Percentiles rank a stretch among this genome's conserved stretches.
Conservation (phyloP, 2,113 vertebrate genomes). For the Okapia johnstoni region DNA sequence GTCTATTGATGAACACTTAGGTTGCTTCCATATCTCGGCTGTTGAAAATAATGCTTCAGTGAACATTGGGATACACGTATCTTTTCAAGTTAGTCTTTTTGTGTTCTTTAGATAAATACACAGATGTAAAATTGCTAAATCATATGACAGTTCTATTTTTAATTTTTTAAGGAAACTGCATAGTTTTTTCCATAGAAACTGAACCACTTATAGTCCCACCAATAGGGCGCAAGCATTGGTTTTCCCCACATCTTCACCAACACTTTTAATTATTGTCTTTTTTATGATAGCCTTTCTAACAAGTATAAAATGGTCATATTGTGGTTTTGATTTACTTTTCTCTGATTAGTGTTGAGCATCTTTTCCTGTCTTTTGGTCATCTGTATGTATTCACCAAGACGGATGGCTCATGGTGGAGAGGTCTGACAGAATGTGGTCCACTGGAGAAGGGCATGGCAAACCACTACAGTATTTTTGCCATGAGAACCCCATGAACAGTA, state of each 20-base stretch:
- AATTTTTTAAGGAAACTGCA: not conserved
- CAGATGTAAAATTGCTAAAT: not conserved
- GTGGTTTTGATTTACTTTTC: not conserved
- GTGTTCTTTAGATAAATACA: not conserved
- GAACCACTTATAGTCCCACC: not conserved
- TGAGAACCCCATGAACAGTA: not conserved
- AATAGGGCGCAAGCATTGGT: not conserved
- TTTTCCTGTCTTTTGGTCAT: not conserved
- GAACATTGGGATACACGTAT: not conserved
- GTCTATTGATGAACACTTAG: not conserved
- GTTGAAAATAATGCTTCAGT: not conserved
- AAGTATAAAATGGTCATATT: not conserved
- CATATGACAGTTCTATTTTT: not conserved
- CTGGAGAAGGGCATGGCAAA: not conserved
- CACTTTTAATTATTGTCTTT: not conserved
- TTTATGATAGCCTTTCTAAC: not conserved
- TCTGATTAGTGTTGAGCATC: not conserved
- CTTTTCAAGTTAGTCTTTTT: not conserved
- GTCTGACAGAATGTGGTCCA: not conserved
- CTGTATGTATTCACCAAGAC: fast-evolving
- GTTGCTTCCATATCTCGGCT: not conserved
- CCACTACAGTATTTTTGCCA: not conserved
- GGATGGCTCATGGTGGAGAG: not conserved
- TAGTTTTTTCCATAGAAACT: not conserved
- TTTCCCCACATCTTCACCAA: not conserved